Conservation (phyloP, 2,888 invertebrate species). For the Trileptium ribeirensis region DNA sequence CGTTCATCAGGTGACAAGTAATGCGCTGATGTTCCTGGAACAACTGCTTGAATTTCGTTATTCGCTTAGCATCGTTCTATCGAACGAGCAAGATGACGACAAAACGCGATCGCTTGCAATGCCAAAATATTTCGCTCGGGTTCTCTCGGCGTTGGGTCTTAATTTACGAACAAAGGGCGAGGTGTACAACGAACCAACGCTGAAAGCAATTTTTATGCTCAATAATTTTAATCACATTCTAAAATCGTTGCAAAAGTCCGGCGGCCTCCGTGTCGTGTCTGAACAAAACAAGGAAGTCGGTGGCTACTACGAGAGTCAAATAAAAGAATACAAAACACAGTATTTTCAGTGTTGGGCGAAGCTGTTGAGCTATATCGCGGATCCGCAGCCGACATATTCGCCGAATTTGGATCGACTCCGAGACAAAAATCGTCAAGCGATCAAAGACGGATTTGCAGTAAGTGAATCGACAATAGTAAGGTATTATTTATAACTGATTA, state of each 20-base stretch:
- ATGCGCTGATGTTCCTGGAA: slow-evolving; percentile 72
- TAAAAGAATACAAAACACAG: slow-evolving; percentile 70
- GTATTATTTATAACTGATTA: too few species aligned
- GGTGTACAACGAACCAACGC: slow-evolving; percentile 65
- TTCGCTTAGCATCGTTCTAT: slow-evolving; percentile 40
- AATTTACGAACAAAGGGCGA: slow-evolving; percentile 84
- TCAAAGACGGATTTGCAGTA: slow-evolving; percentile 82
- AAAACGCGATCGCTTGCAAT: neutral
- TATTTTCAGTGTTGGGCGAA: slow-evolving; percentile 57
- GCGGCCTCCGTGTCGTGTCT: slow-evolving; percentile 69
- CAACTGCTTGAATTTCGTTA: slow-evolving; percentile 60
- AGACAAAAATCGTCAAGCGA: slow-evolving; percentile 73
- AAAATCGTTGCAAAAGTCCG: slow-evolving; percentile 75
- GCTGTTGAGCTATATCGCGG: neutral
- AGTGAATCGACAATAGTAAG: too few species aligned
- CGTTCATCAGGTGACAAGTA: slow-evolving; percentile 89
- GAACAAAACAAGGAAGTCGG: slow-evolving; percentile 71
- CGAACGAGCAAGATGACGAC: neutral
- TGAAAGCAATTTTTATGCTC: slow-evolving; percentile 57
- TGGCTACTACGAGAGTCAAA: slow-evolving; percentile 74
- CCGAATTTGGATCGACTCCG: slow-evolving; percentile 58
- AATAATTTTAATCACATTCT: slow-evolving; percentile 91
- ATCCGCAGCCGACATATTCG: neutral
- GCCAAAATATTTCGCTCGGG: slow-evolving; percentile 61
- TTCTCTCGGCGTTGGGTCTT: slow-evolving; percentile 78